These are phyloP conservation scores for Syrrhaptes paradoxus DNA, from an alignment of 2,113 vertebrate genomes.

Conservation along the genomic window DNA sequence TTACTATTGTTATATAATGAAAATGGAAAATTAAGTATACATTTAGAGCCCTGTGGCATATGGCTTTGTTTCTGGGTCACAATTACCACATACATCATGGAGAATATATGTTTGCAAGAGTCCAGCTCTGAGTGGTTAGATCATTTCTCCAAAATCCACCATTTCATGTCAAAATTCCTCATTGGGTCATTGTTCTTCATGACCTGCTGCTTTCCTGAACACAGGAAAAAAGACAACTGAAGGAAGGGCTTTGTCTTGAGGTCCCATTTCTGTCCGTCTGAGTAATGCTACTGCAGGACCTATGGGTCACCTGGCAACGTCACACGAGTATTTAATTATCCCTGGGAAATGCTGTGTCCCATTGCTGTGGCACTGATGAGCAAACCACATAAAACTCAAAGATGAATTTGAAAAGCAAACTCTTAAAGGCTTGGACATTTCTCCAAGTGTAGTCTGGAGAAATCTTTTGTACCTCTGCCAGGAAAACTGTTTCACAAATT, in stretches of 20 bases:
- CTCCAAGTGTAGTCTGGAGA: neutral
- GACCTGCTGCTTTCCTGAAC: conserved; percentile 18
- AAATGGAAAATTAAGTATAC: neutral
- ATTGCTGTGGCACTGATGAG: conserved; percentile 22
- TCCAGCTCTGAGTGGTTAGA: neutral
- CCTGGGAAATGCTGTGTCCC: neutral
- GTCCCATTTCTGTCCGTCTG: conserved; percentile 36
- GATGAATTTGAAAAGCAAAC: conserved; percentile 8
- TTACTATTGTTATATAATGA: neutral
- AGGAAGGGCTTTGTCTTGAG: conserved; percentile 7
- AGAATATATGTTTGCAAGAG: neutral
- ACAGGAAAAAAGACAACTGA: neutral
- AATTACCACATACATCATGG: neutral
- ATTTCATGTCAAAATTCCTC: conserved; percentile 8
- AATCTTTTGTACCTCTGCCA: conserved; percentile 3
- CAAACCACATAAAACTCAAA: conserved; percentile 42
- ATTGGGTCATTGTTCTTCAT: neutral
- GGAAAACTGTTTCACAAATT: conserved; percentile 14
- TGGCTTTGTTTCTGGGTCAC: neutral
- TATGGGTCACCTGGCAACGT: conserved; percentile 4
- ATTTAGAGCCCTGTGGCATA: neutral
- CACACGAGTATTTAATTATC: conserved; percentile 25
- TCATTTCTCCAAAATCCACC: neutral
- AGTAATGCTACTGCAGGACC: conserved; percentile 26
- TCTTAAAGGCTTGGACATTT: neutral